phyloP scores from a whole-genome alignment of 2,113 vertebrate genomes.

The Dolichallabes microphthalmus region DNA sequence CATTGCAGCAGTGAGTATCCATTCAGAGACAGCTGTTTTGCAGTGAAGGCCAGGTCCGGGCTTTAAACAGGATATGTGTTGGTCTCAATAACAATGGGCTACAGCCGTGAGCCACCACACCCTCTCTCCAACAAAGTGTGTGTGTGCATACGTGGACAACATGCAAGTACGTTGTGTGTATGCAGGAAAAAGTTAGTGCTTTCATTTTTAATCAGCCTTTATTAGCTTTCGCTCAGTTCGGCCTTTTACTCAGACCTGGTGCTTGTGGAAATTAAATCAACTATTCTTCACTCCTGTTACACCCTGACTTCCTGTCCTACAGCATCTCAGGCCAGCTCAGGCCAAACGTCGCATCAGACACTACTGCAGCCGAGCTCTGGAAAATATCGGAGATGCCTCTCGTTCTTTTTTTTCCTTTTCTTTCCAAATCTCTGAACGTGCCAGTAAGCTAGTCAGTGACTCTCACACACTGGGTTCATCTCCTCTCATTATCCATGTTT shows the following conservation, averaged over 20 bases:
- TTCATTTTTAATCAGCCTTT: constrained; percentile 25
- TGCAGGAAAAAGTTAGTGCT: not conserved
- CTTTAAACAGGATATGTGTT: constrained; percentile 73
- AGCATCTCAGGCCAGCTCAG: constrained; percentile 20
- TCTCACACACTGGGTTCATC: constrained; percentile 30
- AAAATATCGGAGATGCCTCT: constrained; percentile 74
- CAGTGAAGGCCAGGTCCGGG: constrained; percentile 60
- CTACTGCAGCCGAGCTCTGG: constrained; percentile 67
- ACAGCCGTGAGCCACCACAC: constrained; percentile 66
- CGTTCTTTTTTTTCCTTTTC: constrained; percentile 61
- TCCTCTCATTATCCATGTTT: constrained; percentile 24
- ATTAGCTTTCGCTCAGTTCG: constrained; percentile 16
- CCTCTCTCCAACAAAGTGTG: constrained; percentile 52
- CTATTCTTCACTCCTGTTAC: not conserved
- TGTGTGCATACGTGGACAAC: constrained; percentile 26
- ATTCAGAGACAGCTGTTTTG: constrained; percentile 64
- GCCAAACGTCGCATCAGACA: constrained; percentile 38
- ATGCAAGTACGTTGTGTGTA: constrained; percentile 30
- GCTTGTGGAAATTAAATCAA: not conserved
- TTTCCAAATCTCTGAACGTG: constrained; percentile 51
- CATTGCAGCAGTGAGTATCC: constrained; percentile 36
- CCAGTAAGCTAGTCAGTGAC: constrained; percentile 48
- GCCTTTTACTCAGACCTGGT: constrained; percentile 1
- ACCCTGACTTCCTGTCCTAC: constrained; percentile 8
- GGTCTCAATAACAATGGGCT: constrained; percentile 73